Evolutionary conservation across 2,797 vertebrate genomes (phyloP).

Genomic region (Notolepis coatsorum): DNA sequence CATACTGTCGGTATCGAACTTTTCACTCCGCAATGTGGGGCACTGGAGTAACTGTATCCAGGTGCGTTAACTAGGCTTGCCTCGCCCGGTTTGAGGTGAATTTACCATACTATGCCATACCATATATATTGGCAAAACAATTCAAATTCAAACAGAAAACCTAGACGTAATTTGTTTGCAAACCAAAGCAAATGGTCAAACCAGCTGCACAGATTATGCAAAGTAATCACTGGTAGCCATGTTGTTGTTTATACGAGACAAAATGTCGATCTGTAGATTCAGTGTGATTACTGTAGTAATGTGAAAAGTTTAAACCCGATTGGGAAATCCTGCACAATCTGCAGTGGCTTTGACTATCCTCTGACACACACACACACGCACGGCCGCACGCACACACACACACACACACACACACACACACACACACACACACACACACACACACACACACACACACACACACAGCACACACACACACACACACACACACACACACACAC

Average conservation of each 20-base stretch:
- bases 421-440: background rate
- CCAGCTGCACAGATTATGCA: too few species aligned
- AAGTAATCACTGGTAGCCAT: background rate
- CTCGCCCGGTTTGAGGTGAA: too few species aligned
- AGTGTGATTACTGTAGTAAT: constrained; percentile 2
- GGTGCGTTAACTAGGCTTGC: too few species aligned
- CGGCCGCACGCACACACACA: too few species aligned
- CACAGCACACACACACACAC: background rate
- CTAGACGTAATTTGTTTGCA: background rate
- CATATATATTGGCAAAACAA: too few species aligned
- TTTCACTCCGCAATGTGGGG: too few species aligned
- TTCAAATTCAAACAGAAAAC: background rate
- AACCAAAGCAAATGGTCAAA: background rate
- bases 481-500: background rate
- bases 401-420: background rate
- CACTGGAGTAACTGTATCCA: too few species aligned
- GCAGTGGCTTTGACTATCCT: constrained; percentile 54
- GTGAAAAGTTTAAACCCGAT: constrained; percentile 32
- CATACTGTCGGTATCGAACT: too few species aligned
- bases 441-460: constrained; percentile 65
- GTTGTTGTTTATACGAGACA: background rate
- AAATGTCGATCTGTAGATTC: background rate
- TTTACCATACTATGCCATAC: too few species aligned
- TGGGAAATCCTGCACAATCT: constrained; percentile 47
- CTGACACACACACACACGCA: constrained; percentile 45